A percentile compares a stretch with the other conserved stretches of the same genome.
Evolutionary conservation across 37 sponge, comb jelly and placozoan genomes (phyloP).

Genomic region (Chondrilla cf. caribensis): DNA sequence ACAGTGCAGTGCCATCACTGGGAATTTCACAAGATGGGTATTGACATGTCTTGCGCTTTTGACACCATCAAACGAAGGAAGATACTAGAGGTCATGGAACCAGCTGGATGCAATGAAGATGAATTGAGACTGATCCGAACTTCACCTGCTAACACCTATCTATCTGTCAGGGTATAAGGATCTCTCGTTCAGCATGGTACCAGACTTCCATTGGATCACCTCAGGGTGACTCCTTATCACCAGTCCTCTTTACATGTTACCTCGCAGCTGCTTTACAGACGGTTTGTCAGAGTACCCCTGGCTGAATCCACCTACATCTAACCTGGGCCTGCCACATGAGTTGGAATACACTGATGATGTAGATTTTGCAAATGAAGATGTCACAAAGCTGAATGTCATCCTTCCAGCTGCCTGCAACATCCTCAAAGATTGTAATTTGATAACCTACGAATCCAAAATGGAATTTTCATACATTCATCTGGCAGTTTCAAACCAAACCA

Average conservation of each 20-base stretch:
- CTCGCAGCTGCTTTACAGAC: conserved; percentile 27
- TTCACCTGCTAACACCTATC: background rate
- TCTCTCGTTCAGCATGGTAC: background rate
- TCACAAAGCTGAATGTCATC: background rate
- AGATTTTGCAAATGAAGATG: conserved; percentile 25
- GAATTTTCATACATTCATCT: conserved; percentile 22
- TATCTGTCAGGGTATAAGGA: conserved; percentile 1
- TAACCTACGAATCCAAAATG: conserved; percentile 27
- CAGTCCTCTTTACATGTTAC: conserved; percentile 23
- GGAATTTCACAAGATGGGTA: conserved; percentile 37
- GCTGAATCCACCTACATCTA: conserved; percentile 19
- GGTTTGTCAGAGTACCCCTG: background rate
- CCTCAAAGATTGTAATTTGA: conserved; percentile 20
- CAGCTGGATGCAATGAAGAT: conserved; percentile 29
- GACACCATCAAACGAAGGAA: conserved; percentile 30
- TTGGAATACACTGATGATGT: conserved; percentile 44
- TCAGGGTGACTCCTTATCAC: conserved; percentile 32
- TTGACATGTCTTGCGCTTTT: conserved; percentile 41
- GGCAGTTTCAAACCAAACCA: conserved; percentile 1
- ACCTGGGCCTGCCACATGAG: conserved; percentile 14
- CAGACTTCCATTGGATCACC: conserved; percentile 19
- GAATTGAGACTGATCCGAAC: conserved; percentile 13
- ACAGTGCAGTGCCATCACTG: conserved; percentile 21
- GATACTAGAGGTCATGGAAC: background rate
- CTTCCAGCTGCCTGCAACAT: conserved; percentile 8